Conservation (phyloP, 2,888 invertebrate genomes). For the Boloria euphrosyne region DNA sequence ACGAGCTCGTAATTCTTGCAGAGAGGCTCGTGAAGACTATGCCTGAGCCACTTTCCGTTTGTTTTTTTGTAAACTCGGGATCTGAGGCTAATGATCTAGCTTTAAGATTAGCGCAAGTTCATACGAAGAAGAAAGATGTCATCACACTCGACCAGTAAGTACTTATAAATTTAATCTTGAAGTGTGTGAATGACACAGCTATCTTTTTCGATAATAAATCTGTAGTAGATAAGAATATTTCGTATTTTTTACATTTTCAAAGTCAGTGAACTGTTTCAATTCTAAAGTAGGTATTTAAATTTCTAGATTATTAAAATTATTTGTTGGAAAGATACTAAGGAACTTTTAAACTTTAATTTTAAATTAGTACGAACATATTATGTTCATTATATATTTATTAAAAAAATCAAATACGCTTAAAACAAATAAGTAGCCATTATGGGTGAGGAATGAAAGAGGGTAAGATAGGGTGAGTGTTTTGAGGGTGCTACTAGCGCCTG, state of each 20-base stretch:
- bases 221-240: too few species aligned
- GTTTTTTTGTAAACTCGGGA: conserved; percentile 98
- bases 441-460: conserved; percentile 13
- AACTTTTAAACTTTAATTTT: too few species aligned
- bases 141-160: conserved; percentile 98
- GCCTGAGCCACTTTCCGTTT: conserved; percentile 93
- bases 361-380: not conserved
- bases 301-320: too few species aligned
- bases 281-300: too few species aligned
- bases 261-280: too few species aligned
- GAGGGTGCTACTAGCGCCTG: conserved; percentile 80
- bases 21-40: conserved; percentile 90
- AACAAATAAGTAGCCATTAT: not conserved
- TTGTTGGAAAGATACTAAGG: too few species aligned
- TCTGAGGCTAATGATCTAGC: conserved; percentile 99
- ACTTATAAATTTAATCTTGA: conserved; percentile 34
- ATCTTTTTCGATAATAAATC: conserved; percentile 7
- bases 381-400: not conserved
- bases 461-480: conserved; percentile 56
- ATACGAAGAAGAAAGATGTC: conserved; percentile 94
- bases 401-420: not conserved
- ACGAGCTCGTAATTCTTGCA: conserved; percentile 96
- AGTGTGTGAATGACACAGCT: conserved; percentile 1
- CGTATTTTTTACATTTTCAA: too few species aligned
- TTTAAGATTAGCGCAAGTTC: conserved; percentile 92